Base-by-base conservation (phyloP, 92 coral and sea anemone species). In the Umimayanthus chanpuru region DNA sequence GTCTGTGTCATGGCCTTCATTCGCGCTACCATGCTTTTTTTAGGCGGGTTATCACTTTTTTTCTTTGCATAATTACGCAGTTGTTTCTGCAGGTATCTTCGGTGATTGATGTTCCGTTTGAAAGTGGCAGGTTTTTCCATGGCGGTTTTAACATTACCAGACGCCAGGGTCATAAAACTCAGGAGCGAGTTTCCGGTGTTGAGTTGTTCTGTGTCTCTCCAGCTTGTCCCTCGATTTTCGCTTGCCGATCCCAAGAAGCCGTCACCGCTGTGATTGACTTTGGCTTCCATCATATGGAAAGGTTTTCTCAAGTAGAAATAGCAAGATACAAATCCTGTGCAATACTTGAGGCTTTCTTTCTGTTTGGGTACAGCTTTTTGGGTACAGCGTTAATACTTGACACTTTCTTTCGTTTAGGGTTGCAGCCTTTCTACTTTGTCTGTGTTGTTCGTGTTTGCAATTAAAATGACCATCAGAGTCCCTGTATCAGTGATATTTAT, bases 101-200 rank as follows among this genome's bases (percentile, higher is more conserved):
- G 94, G 81, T 97, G 99, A 88, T 97, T 97, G 79, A 97, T 97
- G 91, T 97, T 97, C 58, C 99, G 79, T 84, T 97, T 97, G 86
- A 97, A 97, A 85, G 94, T 97, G 56, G 98, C 98, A 64, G 99
- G 99, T 85, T 97, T 97, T 65, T 97, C 99, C 85, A 97, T 85
- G 56, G 99, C 99, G 11, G 96, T 92, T 81, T 97, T 97, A 28
- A 97, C 97, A 88, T 94, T 97, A 20, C 94, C 96, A 30, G 99
- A 95, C 16, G 99, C 99, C 74, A 94, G 92, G 81, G 94, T 97
- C 99, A 97, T 97, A 76, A 97, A 97, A 49, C 91, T 95, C 15
- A 97, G 92, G 79, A 97, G 93, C 9, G 98, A 92, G 88, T 96
- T 94, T 36, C 97, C 99, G 18, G 98, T 92, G 73, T 88, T 94